phyloP scores from a whole-genome alignment of 1,140 invertebrate genomes.

The Drosophila parabipectinata region DNA sequence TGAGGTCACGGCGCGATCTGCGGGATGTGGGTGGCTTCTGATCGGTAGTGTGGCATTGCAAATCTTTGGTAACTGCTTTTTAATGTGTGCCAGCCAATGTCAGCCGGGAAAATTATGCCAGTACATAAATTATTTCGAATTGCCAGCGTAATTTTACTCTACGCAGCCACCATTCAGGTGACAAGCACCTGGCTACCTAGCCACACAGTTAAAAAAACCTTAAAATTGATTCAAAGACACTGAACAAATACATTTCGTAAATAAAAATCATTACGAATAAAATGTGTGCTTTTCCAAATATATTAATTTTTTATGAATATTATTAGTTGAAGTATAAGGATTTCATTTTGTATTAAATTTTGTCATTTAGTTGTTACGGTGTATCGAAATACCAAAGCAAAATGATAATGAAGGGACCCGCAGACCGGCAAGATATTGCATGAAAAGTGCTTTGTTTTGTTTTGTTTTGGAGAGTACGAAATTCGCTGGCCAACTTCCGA shows the following conservation, averaged over 20 bases:
- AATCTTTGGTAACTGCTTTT: constrained; percentile 23
- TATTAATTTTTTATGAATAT: background rate
- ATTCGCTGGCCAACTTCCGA: constrained; percentile 55
- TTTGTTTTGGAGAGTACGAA: constrained; percentile 35
- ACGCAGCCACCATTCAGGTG: background rate
- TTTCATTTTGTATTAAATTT: background rate
- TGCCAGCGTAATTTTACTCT: constrained; percentile 32
- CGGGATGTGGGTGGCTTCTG: constrained; percentile 4
- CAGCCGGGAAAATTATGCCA: constrained; percentile 40
- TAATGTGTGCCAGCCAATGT: constrained; percentile 54
- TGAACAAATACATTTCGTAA: background rate
- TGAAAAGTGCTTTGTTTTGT: constrained; percentile 45
- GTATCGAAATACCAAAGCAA: constrained; percentile 28
- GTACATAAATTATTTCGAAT: constrained; percentile 56
- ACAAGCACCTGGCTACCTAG: constrained; percentile 10
- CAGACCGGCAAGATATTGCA: constrained; percentile 35
- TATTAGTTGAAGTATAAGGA: no score
- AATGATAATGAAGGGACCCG: constrained; percentile 58
- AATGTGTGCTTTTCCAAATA: background rate
- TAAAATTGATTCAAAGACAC: background rate
- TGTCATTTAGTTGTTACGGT: background rate
- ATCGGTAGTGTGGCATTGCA: constrained; percentile 22
- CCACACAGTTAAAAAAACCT: background rate
- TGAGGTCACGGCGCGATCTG: constrained; percentile 19
- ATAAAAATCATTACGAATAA: background rate